Base-by-base conservation (phyloP, 2,797 vertebrate genomes). In the Vipera ursinii region DNA sequence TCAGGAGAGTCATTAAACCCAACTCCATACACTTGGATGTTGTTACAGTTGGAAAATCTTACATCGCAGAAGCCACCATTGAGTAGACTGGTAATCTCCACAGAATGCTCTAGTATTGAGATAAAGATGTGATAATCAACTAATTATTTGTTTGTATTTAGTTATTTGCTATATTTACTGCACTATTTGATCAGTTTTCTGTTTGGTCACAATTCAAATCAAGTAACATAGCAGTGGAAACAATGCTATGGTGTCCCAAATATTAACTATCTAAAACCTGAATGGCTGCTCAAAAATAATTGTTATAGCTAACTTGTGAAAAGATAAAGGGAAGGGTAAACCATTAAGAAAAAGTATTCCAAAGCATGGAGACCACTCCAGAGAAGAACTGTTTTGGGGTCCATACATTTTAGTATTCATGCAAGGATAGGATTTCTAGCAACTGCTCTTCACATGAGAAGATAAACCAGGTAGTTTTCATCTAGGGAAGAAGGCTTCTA, bases 11-110 rank as follows among this genome's bases (percentile, higher is more conserved):
- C 90, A 8, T 93, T 95, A 97, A 98, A 98, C n/a, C 97, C 97
- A 0, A 97, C 94, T 86, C 97, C 97, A 0, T 97, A 97, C 57
- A 97, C 97, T 0, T 95, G 95, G 60, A 97, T 88, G 53, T 88
- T 97, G 94, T 94, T 95, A 60, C 97, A 98, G 95, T 96, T 91
- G 0, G 95, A 96, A 20, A 95, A 90, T 61, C 95, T 96, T 87
- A 98, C 85, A 2, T 98, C 96, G 6, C 97, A 98, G 22, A 98
- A 95, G 1, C 97, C 98, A 2, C 95, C 55, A 0, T 98, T 97
- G 96, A 98, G 97, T 94, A 98, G n/a, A 63, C 95, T 96, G 0
- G 92, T 98, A 65, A 98, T 89, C 95, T 98, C 97, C 17, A 98
- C 55, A 7, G 95, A 96, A 91, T 97, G 97, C 91, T 96, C 98